These are phyloP conservation scores for Lophochroa leadbeateri DNA, from an alignment of 2,113 vertebrate genomes.

Conservation along the genomic window DNA sequence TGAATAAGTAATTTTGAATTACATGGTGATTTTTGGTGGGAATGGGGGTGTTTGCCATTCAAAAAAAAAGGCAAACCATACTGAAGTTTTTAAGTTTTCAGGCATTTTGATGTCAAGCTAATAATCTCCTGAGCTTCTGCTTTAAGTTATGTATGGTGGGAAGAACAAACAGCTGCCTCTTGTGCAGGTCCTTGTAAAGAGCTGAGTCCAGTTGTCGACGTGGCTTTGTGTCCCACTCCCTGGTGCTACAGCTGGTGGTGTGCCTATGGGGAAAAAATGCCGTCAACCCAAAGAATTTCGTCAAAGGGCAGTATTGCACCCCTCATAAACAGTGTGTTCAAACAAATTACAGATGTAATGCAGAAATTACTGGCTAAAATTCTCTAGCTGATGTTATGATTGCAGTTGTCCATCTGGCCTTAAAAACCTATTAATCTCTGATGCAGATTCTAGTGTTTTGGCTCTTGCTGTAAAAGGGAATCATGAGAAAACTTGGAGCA, in stretches of 20 bases:
- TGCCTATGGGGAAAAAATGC: background rate
- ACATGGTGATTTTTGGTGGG: background rate
- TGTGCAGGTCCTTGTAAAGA: background rate
- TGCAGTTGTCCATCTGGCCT: slow-evolving; percentile 42
- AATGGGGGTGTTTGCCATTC: background rate
- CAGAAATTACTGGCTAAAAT: slow-evolving; percentile 29
- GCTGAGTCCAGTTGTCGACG: fast-evolving
- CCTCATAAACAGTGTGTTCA: background rate
- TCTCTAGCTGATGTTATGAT: background rate
- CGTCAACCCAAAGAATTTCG: background rate
- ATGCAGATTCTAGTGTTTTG: background rate
- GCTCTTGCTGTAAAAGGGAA: background rate
- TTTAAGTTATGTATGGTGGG: background rate
- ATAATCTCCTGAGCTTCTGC: background rate
- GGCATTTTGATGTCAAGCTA: background rate
- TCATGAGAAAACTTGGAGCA: slow-evolving; percentile 3
- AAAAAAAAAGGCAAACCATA: background rate
- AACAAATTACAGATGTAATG: slow-evolving; percentile 1
- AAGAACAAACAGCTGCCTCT: background rate
- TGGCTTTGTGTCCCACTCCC: background rate
- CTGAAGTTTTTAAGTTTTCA: background rate
- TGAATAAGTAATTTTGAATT: background rate
- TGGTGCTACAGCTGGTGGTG: background rate
- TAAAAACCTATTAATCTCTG: slow-evolving; percentile 2
- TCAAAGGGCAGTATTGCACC: background rate